Conservation (phyloP, 2,888 invertebrate genomes). For the Mellilla xanthometata region DNA sequence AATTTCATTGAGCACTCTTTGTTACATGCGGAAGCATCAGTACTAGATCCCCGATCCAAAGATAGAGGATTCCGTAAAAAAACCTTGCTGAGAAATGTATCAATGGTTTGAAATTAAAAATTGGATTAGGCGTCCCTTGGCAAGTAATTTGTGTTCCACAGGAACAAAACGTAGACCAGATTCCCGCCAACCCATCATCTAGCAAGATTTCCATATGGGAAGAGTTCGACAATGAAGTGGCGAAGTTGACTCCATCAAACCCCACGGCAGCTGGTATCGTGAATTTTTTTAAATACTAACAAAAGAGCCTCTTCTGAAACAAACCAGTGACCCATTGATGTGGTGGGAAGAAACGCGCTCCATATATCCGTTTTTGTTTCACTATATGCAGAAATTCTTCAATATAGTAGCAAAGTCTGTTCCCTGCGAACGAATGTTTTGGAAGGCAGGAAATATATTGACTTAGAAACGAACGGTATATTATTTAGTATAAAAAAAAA, state of each 20-base stretch:
- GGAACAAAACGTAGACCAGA: background rate
- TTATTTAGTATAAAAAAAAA: too few species aligned
- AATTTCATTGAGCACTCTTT: too few species aligned
- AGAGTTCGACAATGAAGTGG: conserved; percentile 6
- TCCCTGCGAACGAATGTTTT: conserved; percentile 7
- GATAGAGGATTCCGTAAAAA: background rate
- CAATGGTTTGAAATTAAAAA: background rate
- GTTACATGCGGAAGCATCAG: background rate
- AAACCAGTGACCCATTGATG: background rate
- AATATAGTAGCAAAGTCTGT: conserved; percentile 8
- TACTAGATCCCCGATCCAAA: conserved; percentile 5
- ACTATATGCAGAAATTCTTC: background rate
- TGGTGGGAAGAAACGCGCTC: conserved; percentile 4
- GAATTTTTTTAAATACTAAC: conserved; percentile 13
- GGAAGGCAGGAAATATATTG: conserved; percentile 2
- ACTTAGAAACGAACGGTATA: background rate
- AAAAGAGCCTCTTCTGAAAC: conserved; percentile 9
- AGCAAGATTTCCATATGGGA: conserved; percentile 9
- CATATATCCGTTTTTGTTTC: conserved; percentile 2
- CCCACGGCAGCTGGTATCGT: conserved; percentile 15
- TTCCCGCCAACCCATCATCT: background rate
- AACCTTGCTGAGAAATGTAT: background rate
- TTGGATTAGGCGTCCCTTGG: background rate
- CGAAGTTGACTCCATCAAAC: background rate
- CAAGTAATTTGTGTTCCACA: background rate